Evolutionary conservation across 2,888 invertebrate genomes (phyloP).

Genomic region (Erebia aethiops): DNA sequence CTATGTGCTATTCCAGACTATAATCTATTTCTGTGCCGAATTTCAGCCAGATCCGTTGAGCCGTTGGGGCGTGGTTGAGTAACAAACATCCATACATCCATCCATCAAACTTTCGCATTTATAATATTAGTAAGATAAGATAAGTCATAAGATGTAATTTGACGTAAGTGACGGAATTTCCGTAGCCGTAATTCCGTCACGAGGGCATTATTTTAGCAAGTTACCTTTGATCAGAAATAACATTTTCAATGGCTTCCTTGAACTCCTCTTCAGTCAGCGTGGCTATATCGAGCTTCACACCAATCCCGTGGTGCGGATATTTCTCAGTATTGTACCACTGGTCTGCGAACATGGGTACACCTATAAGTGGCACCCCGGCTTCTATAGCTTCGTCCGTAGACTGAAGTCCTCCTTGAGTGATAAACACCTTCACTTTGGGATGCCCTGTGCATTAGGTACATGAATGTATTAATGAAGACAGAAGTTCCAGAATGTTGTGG

Average conservation of each 20-base stretch:
- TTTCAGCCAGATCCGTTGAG: too few relatives aligned
- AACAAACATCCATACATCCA: too few relatives aligned
- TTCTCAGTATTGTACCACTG: slow-evolving; percentile 54
- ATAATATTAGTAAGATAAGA: too few relatives aligned
- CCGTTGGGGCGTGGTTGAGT: too few relatives aligned
- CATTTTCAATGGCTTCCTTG: slow-evolving; percentile 40
- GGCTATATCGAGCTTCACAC: slow-evolving; percentile 32
- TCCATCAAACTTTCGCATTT: too few relatives aligned
- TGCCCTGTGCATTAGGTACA: slow-evolving; percentile 52
- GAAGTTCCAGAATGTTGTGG: too few relatives aligned
- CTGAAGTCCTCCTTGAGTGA: slow-evolving; percentile 69
- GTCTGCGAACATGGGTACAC: slow-evolving; percentile 63
- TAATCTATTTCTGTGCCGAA: too few relatives aligned
- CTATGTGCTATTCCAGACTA: too few relatives aligned
- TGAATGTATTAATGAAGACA: background rate
- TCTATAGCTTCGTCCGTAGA: slow-evolving; percentile 67
- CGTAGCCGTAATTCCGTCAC: too few relatives aligned
- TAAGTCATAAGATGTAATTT: too few relatives aligned
- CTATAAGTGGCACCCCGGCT: slow-evolving; percentile 61
- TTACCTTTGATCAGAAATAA: slow-evolving; percentile 42
- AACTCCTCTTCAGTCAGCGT: slow-evolving; percentile 43
- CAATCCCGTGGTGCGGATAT: slow-evolving; percentile 27
- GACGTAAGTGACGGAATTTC: too few relatives aligned
- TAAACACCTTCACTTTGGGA: slow-evolving; percentile 63
- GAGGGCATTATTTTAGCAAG: background rate